Conservation (phyloP, 64 coral and sea anemone species). For the Montipora foliosa region DNA sequence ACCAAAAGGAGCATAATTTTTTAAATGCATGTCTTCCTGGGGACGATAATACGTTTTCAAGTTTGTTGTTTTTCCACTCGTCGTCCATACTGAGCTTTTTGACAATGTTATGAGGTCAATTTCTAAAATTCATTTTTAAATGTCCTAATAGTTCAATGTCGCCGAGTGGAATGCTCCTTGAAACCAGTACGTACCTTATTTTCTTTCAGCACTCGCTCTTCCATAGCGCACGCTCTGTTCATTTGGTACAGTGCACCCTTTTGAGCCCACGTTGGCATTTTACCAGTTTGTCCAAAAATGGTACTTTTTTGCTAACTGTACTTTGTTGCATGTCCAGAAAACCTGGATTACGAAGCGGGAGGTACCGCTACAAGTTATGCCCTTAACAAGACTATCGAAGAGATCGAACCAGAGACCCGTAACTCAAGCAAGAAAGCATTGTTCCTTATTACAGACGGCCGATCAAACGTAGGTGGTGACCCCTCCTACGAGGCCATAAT, state of each 20-base stretch:
- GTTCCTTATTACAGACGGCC: conserved; percentile 94
- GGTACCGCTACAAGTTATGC: conserved; percentile 87
- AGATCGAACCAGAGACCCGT: conserved; percentile 76
- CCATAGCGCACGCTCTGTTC: too few relatives aligned
- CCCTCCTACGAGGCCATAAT: conserved; percentile 64
- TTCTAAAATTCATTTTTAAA: too few relatives aligned
- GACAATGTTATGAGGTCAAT: too few relatives aligned
- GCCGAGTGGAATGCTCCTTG: not conserved
- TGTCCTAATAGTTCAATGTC: not conserved
- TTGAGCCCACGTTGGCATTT: too few relatives aligned
- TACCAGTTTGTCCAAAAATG: too few relatives aligned
- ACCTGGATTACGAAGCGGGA: conserved; percentile 78
- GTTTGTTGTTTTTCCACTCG: too few relatives aligned
- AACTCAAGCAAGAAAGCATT: conserved; percentile 90
- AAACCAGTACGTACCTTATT: not conserved
- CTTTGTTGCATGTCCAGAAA: conserved; percentile 54
- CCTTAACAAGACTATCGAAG: conserved; percentile 72
- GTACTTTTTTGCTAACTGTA: not conserved
- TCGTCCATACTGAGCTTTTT: too few relatives aligned
- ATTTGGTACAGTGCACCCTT: too few relatives aligned
- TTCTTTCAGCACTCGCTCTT: not conserved
- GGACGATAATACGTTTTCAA: too few relatives aligned
- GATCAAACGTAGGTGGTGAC: conserved; percentile 83
- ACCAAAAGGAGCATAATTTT: too few relatives aligned
- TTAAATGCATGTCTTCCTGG: too few relatives aligned